Evolutionary conservation across 1,140 invertebrate genomes (phyloP), one percentile per base, ranked within the genome.

Genomic region (Leguminivora glycinivorella): DNA sequence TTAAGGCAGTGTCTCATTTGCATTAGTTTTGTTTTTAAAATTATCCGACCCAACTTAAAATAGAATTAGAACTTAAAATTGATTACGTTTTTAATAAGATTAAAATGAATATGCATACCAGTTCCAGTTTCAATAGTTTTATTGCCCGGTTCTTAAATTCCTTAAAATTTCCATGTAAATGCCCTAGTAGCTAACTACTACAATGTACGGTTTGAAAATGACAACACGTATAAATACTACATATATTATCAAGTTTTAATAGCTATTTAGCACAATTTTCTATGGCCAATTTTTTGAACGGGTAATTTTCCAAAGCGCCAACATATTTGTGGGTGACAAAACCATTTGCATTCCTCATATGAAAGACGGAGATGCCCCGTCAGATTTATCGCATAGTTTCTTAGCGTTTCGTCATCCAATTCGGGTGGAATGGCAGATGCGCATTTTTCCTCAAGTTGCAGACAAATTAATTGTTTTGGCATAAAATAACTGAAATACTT

Each of bases 341-440:
- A 63, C 19, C 12, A 29, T 60, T 1, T 26, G 25, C 58, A 63
- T 63, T 63, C 58, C 58, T 29, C 3, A 19, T 14, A 63, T 63
- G 58, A 34, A 14, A 26, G 26, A 63, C 34, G 6, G 58, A 63
- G n/a, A 63, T 63, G 25, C n/a, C 58, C n/a, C 25, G 25, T 31
- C 58, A 31, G 58, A 63, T 63, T 63, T 31, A 63, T 31, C 6
- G 26, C 58, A 63, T 63, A 26, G 56, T 26, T 60, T 19, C 7
- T 63, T n/a, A 4, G 19, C 17, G 26, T n/a, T 34, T 63, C 58
- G n/a, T 29, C 58, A 63, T 43, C 40, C 5, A n/a, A 43, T 43
- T 14, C 40, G 5, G 6, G 5, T 43, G 1, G n/a, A 14, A 38
- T 38, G 34, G 34, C 34, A 38, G 40, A 0, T 43, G n/a, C 40